These are phyloP conservation scores for Tachina fera DNA, from an alignment of 2,888 invertebrate genomes.

Conservation along the genomic window DNA sequence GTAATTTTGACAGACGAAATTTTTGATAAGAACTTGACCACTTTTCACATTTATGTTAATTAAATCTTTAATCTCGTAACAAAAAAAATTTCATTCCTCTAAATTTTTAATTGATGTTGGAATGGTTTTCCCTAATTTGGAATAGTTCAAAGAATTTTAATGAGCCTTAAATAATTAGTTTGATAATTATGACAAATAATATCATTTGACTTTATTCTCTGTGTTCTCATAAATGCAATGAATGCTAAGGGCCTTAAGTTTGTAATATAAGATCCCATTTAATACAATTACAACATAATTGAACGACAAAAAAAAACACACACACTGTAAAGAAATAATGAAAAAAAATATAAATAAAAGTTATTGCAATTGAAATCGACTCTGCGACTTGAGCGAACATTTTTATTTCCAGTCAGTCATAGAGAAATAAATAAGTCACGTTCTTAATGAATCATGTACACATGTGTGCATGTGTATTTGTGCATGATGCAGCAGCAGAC, in stretches of 20 bases:
- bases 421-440: conserved; percentile 66
- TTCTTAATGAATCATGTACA: conserved; percentile 74
- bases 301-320: conserved; percentile 32
- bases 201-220: not conserved
- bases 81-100: not conserved
- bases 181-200: conserved; percentile 47
- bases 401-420: conserved; percentile 58
- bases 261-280: conserved; percentile 32
- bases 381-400: conserved; percentile 72
- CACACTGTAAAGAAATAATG: not conserved
- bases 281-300: conserved; percentile 47
- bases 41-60: no score
- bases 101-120: not conserved
- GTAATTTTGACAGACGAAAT: no score
- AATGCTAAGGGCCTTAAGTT: conserved; percentile 15
- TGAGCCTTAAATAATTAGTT: conserved; percentile 19
- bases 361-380: conserved; percentile 64
- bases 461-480: conserved; percentile 61
- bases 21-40: no score
- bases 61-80: no score
- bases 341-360: conserved; percentile 18
- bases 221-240: not conserved
- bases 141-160: not conserved
- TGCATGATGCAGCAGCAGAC: conserved; percentile 45
- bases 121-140: not conserved